These are phyloP conservation scores for Chromis chromis DNA, from an alignment of 2,797 vertebrate genomes.

Conservation along the genomic window DNA sequence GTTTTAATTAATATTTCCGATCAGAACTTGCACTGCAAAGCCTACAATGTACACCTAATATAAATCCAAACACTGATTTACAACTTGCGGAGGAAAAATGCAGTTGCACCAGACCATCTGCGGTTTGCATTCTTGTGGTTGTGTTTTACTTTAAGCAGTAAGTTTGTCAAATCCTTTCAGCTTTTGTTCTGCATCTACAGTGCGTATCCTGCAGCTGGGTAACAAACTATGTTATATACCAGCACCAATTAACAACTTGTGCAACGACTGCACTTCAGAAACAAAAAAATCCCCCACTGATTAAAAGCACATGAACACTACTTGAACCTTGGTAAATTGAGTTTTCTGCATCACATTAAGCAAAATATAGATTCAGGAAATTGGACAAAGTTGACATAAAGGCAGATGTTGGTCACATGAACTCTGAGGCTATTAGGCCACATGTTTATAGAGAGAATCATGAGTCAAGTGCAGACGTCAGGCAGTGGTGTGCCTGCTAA, in stretches of 20 bases:
- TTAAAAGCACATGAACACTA: constrained; percentile 43
- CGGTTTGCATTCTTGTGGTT: not conserved
- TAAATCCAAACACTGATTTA: constrained; percentile 9
- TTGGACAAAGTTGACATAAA: constrained; percentile 19
- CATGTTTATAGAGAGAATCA: constrained; percentile 20
- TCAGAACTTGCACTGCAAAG: constrained; percentile 24
- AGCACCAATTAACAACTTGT: constrained; percentile 25
- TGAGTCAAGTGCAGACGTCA: constrained; percentile 21
- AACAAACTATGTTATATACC: not conserved
- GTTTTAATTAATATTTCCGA: constrained; percentile 55
- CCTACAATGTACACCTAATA: constrained; percentile 2
- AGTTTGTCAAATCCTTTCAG: not conserved
- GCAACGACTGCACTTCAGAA: constrained; percentile 8
- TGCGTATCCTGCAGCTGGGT: not conserved
- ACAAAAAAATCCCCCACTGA: constrained; percentile 16
- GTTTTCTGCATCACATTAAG: constrained; percentile 32
- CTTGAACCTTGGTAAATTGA: constrained; percentile 6
- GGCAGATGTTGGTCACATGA: constrained; percentile 22
- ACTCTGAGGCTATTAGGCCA: constrained; percentile 7
- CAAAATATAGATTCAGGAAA: constrained; percentile 10
- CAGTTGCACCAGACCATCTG: constrained; percentile 5
- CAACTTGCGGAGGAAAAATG: constrained; percentile 7
- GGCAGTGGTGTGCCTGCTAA: not conserved
- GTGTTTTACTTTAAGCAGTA: not conserved
- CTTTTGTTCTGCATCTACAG: not conserved